Conservation (phyloP, 92 coral and sea anemone genomes). For the Umimayanthus kanabou region DNA sequence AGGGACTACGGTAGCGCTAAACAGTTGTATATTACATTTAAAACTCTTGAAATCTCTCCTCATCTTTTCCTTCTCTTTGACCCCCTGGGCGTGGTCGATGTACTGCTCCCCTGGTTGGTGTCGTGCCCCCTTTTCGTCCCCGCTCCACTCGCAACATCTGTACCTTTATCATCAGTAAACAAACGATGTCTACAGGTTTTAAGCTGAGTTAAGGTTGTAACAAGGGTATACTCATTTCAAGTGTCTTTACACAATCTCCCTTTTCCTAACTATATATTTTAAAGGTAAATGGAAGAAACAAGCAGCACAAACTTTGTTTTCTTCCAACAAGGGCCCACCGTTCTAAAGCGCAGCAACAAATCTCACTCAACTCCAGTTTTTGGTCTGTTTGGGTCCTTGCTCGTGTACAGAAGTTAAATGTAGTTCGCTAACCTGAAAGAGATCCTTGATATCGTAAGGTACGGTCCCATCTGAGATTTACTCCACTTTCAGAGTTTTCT, state of each 20-base stretch:
- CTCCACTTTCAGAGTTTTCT: no score
- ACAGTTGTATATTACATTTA: neutral
- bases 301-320: no score
- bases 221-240: neutral
- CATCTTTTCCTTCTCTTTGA: constrained; percentile 55
- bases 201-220: constrained; percentile 13
- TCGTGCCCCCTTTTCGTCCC: constrained; percentile 41
- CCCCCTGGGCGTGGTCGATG: constrained; percentile 49
- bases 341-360: no score
- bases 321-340: no score
- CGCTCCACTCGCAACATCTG: constrained; percentile 5
- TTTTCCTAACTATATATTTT: neutral
- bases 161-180: constrained; percentile 18
- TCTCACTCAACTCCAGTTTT: no score
- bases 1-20: neutral
- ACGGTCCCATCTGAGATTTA: no score
- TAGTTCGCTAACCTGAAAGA: no score
- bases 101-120: constrained; percentile 29
- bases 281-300: no score
- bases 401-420: no score
- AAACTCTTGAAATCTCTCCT: neutral
- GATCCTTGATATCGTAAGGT: no score
- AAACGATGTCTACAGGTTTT: constrained; percentile 36
- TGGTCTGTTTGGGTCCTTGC: no score
- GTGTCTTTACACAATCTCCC: neutral